These are phyloP conservation scores for Lycia hirtaria DNA, from an alignment of 2,888 invertebrate genomes.

Conservation along the genomic window DNA sequence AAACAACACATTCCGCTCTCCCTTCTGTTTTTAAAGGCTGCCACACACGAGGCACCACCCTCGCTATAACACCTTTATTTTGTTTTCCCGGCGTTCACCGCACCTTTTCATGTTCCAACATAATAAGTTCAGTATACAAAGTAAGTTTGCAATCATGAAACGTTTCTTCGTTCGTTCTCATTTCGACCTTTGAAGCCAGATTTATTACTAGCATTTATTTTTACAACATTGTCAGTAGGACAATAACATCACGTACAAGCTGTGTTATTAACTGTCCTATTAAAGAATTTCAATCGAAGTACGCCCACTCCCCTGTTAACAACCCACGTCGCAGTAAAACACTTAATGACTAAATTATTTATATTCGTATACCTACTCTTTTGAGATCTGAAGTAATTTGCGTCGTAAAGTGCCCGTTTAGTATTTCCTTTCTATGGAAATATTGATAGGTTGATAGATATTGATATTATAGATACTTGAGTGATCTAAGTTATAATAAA, in stretches of 20 bases:
- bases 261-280: conserved; percentile 8
- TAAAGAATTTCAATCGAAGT: conserved; percentile 13
- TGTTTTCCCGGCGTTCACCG: conserved; percentile 51
- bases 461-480: no score
- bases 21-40: conserved; percentile 49
- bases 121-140: conserved; percentile 48
- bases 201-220: conserved; percentile 33
- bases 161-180: conserved; percentile 47
- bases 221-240: conserved; percentile 31
- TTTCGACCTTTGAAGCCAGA: conserved; percentile 37
- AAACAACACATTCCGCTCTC: conserved; percentile 57
- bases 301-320: conserved; percentile 5
- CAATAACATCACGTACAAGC: conserved; percentile 38
- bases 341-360: not conserved
- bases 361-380: not conserved
- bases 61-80: conserved; percentile 54
- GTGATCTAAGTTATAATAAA: conserved; percentile 62
- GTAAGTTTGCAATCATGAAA: conserved; percentile 38
- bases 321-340: conserved; percentile 1
- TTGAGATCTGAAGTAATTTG: not conserved
- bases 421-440: conserved; percentile 49
- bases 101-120: conserved; percentile 50
- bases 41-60: conserved; percentile 60
- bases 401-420: not conserved
- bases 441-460: no score